phyloP scores from a whole-genome alignment of 2,113 vertebrate genomes.

The Pholis gunnellus region DNA sequence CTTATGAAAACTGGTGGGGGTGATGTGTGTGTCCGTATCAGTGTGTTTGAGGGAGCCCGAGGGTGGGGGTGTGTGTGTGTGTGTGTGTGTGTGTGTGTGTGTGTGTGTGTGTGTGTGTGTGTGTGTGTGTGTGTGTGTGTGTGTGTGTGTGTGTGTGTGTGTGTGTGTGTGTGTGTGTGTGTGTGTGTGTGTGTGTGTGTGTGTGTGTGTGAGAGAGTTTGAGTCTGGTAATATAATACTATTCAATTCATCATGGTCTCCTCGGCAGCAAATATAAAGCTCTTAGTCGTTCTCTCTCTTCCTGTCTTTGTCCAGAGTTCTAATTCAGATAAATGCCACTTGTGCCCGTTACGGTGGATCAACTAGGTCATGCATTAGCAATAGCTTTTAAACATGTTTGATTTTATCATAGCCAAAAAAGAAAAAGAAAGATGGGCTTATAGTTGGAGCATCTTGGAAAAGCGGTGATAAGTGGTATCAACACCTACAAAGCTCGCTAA shows the following conservation, averaged over 20 bases:
- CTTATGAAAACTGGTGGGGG: conserved; percentile 37
- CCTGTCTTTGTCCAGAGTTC: conserved; percentile 23
- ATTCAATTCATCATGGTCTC: conserved; percentile 43
- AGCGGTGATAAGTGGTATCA: background rate
- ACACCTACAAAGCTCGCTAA: background rate
- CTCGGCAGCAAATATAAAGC: conserved; percentile 19
- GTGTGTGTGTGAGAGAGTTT: conserved; percentile 19
- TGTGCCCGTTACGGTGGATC: too few species aligned
- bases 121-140: conserved; percentile 22
- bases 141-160: conserved; percentile 19
- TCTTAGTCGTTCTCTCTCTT: conserved; percentile 8
- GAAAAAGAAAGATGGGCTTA: background rate
- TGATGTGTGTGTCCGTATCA: conserved; percentile 11
- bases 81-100: conserved; percentile 17
- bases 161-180: conserved; percentile 14
- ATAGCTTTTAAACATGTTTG: background rate
- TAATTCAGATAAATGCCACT: background rate
- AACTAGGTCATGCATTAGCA: background rate
- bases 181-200: conserved; percentile 17
- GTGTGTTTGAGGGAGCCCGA: conserved; percentile 6
- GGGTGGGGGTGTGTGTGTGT: conserved; percentile 17
- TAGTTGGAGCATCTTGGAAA: background rate
- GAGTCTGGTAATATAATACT: conserved; percentile 30
- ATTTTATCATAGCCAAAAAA: background rate
- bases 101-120: conserved; percentile 15